Evolutionary conservation across 2,888 invertebrate species (phyloP).

Genomic region (Nomada ferruginata): DNA sequence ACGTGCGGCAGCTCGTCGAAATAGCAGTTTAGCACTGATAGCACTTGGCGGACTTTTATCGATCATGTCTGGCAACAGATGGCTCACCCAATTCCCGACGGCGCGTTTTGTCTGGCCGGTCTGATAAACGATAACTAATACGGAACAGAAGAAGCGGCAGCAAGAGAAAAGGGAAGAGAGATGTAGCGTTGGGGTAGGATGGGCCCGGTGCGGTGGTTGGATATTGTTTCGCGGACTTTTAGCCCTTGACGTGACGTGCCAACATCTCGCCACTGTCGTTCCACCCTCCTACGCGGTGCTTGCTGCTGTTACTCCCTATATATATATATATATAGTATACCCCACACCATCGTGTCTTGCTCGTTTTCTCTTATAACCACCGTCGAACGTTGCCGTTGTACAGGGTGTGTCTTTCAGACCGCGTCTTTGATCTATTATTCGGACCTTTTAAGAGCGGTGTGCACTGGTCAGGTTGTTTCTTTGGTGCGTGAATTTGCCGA

Average conservation of each 20-base stretch:
- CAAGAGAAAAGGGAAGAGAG: slow-evolving; percentile 56
- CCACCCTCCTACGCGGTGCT: slow-evolving; percentile 11
- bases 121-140: slow-evolving; percentile 84
- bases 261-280: slow-evolving; percentile 59
- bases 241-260: slow-evolving; percentile 71
- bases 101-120: slow-evolving; percentile 72
- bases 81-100: slow-evolving; percentile 82
- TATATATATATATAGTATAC: too few relatives aligned
- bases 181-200: slow-evolving; percentile 46
- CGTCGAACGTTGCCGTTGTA: slow-evolving; percentile 15
- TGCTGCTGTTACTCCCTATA: background rate
- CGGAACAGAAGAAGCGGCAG: slow-evolving; percentile 69
- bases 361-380: slow-evolving; percentile 38
- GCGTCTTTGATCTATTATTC: slow-evolving; percentile 16
- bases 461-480: background rate
- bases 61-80: slow-evolving; percentile 84
- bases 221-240: slow-evolving; percentile 82
- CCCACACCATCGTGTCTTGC: slow-evolving; percentile 1
- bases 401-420: slow-evolving; percentile 19
- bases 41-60: slow-evolving; percentile 84
- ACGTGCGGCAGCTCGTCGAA: slow-evolving; percentile 75
- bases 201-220: slow-evolving; percentile 57
- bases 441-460: background rate
- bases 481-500: background rate
- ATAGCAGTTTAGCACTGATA: slow-evolving; percentile 81